These are phyloP conservation scores for Felis chaus DNA, from an alignment of 2,113 vertebrate species.

Conservation along the genomic window DNA sequence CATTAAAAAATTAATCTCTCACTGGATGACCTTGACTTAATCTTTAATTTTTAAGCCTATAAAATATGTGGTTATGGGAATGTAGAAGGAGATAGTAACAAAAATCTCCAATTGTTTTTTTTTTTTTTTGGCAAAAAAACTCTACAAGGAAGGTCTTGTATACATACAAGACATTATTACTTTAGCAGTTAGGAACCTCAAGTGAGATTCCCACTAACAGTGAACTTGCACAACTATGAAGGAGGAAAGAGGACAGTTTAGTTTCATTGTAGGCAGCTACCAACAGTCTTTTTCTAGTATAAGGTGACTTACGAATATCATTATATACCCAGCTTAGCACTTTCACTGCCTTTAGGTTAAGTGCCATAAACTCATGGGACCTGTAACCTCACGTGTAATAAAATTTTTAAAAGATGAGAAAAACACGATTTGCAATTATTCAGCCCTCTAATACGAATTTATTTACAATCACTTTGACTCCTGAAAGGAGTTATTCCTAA, in stretches of 20 bases:
- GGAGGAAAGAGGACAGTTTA: background rate
- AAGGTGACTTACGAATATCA: background rate
- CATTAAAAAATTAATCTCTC: slow-evolving; percentile 58
- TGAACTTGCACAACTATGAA: background rate
- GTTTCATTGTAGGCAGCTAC: background rate
- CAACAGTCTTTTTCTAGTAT: background rate
- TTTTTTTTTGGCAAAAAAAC: background rate
- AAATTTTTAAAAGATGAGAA: background rate
- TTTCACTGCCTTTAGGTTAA: slow-evolving; percentile 24
- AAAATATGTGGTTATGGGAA: slow-evolving; percentile 30
- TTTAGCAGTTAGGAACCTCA: background rate
- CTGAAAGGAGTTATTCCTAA: background rate
- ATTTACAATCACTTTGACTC: slow-evolving; percentile 11
- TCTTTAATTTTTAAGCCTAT: slow-evolving; percentile 11
- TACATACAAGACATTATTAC: background rate
- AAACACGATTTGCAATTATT: background rate
- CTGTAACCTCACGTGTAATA: background rate
- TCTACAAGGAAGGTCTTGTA: background rate
- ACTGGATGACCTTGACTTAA: slow-evolving; percentile 37
- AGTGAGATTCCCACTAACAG: background rate
- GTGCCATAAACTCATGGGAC: background rate
- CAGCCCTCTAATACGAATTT: background rate
- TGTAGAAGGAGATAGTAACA: background rate
- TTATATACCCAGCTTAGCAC: background rate
- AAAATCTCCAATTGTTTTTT: background rate